Evolutionary conservation across 1,140 invertebrate species (phyloP), one percentile per base, ranked within the genome.

Genomic region (Leptinotarsa lineolata): DNA sequence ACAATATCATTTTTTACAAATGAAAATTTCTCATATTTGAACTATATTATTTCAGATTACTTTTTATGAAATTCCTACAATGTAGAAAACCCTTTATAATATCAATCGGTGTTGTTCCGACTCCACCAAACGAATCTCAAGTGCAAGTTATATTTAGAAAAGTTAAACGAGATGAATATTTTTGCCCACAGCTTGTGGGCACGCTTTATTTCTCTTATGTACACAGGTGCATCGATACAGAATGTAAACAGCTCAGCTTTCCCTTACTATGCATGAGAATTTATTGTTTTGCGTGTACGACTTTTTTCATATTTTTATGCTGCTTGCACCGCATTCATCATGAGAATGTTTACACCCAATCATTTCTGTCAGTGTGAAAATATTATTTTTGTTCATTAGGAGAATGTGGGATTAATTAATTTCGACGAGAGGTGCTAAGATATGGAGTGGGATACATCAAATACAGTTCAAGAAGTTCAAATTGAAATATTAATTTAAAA

Each of bases 191-290:
- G 22, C 20, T 24, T 63, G 20, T 22, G 22, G 22, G 22, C 60
- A 24, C 20, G 60, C 60, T 63, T 63, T 18, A 63, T 21, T 63
- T 15, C 16, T 74, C 69, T 71, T 74, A 74, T 74, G 73, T 74
- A 71, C 73, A 74, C 73, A 74, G 73, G 73, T 74, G 73, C 73
- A 74, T 71, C 73, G 73, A 63, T 74, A 64, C 70, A 54, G 69
- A 70, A 71, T 66, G 73, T 74, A 74, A 74, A 74, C 73, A 74
- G 66, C 68, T 54, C 48, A 54, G 48, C 48, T 54, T 54, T 74
- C 72, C 72, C 61, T 64, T 63, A 63, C 61, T 16, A 65, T 67
- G 68, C 70, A 74, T 74, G 72, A 59, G 72, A 74, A 74, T 67
- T 67, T 70, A 67, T 74, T 65, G 70, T 74, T 60, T 64, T 74